phyloP scores from a whole-genome alignment of 2,888 invertebrate genomes.

The Alloscopus bannaensis region DNA sequence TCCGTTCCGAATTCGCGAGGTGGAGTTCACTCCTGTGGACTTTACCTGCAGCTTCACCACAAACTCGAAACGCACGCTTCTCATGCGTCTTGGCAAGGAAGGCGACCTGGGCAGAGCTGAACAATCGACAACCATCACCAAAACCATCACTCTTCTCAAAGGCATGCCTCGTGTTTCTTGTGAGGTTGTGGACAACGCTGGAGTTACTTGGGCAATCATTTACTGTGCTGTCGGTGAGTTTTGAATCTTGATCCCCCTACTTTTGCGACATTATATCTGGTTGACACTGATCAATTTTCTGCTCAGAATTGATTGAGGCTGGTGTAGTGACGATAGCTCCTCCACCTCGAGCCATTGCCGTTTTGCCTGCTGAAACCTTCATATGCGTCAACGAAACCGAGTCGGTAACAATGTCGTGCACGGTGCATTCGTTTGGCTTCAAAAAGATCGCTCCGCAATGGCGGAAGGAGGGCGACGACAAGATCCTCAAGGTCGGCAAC shows the following conservation, averaged over 20 bases:
- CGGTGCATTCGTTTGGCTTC: constrained; percentile 40
- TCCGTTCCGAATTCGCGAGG: constrained; percentile 66
- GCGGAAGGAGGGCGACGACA: constrained; percentile 27
- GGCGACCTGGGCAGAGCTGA: constrained; percentile 24
- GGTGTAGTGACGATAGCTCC: constrained; percentile 17
- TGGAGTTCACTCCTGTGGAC: constrained; percentile 46
- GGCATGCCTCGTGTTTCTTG: constrained; percentile 35
- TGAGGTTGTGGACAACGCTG: constrained; percentile 46
- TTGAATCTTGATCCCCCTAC: background rate
- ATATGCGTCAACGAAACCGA: constrained; percentile 63
- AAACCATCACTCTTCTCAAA: constrained; percentile 27
- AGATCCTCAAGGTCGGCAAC: constrained; percentile 11
- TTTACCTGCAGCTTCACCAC: constrained; percentile 64
- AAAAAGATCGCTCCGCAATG: constrained; percentile 27
- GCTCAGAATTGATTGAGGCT: background rate
- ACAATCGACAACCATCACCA: constrained; percentile 27
- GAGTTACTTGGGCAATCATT: constrained; percentile 49
- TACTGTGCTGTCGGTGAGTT: constrained; percentile 57
- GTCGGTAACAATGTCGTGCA: constrained; percentile 29
- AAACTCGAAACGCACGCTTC: constrained; percentile 51
- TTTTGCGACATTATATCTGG: background rate
- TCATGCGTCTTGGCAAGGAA: constrained; percentile 47
- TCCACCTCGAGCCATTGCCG: constrained; percentile 46
- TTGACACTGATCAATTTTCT: background rate
- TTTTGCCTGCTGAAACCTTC: constrained; percentile 50